Evolutionary conservation across 23 tunicate species (phyloP), one percentile per base, ranked within the genome.

Genomic region (Clavelina lepadiformis): DNA sequence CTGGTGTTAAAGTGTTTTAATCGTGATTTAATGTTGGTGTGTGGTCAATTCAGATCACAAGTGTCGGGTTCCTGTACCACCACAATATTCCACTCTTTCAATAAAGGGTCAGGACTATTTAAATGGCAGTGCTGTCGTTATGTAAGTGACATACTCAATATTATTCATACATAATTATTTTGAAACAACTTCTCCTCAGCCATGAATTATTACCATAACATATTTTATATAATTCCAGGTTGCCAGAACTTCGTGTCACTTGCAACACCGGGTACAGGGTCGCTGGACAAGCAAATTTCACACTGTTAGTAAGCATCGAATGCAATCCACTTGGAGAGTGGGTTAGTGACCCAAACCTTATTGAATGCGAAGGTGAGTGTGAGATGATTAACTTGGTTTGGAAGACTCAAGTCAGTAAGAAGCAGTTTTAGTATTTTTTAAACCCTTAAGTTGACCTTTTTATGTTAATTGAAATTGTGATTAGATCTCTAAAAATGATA

Each of bases 211-310:
- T n/a, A n/a, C n/a, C n/a, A n/a, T n/a, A n/a, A n/a, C n/a, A n/a
- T n/a, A 8, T 24, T 20, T 21, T 15, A n/a, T 0, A 23, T 24
- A 23, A 21, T 75, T 65, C 0, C 57, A 67, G 74, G 20, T 24
- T 37, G 5, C 86, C 70, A 6, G 30, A 23, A 18, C 33, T 80
- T 22, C 65, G 77, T 52, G 45, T 80, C 7, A 69, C 69, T 53
- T 80, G 86, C 53, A 62, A 33, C 0, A 80, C 59, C 34, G 86
- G 86, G 15, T 80, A 47, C 65, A 46, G 35, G 19, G 38, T 80
- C 1, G 45, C 22, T 11, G 63, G 38, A 0, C 13, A 31, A 6
- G 6, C 0, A 3, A 29, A 8, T 27, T 46, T 38, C 45, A 27
- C 1, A 6, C 33, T 33, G 1, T 62, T 72, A 15, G 3, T 26